A percentile compares a stretch with the other conserved stretches of the same genome.
Evolutionary conservation across 2,797 vertebrate species (phyloP).

Genomic region (Chaetodon trifasciatus): DNA sequence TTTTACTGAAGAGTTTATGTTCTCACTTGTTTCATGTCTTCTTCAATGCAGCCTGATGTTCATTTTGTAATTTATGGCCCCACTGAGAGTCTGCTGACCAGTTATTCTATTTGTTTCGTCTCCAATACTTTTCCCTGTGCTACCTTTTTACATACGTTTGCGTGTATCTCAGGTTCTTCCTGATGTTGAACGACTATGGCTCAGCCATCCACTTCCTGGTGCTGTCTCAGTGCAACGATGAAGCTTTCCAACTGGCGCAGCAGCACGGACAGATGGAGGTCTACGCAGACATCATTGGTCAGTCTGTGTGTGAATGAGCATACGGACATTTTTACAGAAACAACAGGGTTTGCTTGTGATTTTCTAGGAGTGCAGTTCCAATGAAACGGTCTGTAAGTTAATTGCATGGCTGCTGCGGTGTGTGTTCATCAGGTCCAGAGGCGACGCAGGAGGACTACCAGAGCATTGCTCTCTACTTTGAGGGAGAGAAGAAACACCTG

Average conservation of each 20-base stretch:
- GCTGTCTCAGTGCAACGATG: slow-evolving; percentile 95
- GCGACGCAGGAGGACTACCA: slow-evolving; percentile 95
- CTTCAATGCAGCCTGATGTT: too few relatives aligned
- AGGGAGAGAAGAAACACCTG: slow-evolving; percentile 96
- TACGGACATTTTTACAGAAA: not conserved
- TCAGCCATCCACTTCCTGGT: slow-evolving; percentile 98
- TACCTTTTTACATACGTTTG: not conserved
- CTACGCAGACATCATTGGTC: slow-evolving; percentile 96
- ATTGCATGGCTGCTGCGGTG: not conserved
- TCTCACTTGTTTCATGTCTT: too few relatives aligned
- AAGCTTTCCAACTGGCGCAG: slow-evolving; percentile 97
- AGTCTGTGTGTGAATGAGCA: slow-evolving; percentile 6
- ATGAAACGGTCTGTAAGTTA: not conserved
- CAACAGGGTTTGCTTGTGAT: not conserved
- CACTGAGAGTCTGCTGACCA: not conserved
- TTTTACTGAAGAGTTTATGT: too few relatives aligned
- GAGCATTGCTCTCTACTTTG: slow-evolving; percentile 97
- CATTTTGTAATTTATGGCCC: too few relatives aligned
- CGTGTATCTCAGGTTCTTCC: slow-evolving; percentile 89
- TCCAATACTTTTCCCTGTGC: not conserved
- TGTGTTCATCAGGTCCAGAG: slow-evolving; percentile 87
- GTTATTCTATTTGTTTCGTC: not conserved
- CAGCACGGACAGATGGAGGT: slow-evolving; percentile 98
- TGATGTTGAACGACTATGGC: slow-evolving; percentile 92
- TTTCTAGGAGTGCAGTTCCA: not conserved